phyloP scores from a whole-genome alignment of 1,140 invertebrate species.

The Epicauta chinensis region DNA sequence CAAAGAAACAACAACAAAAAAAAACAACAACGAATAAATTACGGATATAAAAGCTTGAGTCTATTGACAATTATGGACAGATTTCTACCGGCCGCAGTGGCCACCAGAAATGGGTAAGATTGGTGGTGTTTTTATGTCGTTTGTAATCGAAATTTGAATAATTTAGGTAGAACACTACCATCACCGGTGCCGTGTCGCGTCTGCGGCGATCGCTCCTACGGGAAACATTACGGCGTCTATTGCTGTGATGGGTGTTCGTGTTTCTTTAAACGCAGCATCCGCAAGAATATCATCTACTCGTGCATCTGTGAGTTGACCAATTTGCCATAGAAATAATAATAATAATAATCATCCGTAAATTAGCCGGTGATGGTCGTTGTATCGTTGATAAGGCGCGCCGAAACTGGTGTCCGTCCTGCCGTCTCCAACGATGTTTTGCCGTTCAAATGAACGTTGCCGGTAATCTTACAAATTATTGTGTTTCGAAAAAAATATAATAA shows the following conservation, averaged over 20 bases:
- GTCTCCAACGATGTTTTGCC: conserved; percentile 70
- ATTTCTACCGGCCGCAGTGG: background rate
- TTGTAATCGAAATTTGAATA: conserved; percentile 10
- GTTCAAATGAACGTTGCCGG: conserved; percentile 75
- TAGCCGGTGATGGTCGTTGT: conserved; percentile 69
- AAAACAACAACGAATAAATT: too few species aligned
- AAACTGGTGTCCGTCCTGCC: conserved; percentile 84
- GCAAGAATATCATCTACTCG: conserved; percentile 61
- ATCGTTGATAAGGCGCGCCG: conserved; percentile 72
- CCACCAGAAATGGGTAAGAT: conserved; percentile 6
- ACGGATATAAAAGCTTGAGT: too few species aligned
- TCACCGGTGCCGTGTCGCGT: conserved; percentile 65
- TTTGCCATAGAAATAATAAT: background rate
- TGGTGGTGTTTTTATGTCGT: background rate
- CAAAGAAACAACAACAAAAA: too few species aligned
- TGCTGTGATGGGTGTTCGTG: conserved; percentile 87
- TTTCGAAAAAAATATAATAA: background rate
- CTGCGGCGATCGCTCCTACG: conserved; percentile 80
- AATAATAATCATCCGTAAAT: background rate
- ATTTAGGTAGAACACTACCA: conserved; percentile 58
- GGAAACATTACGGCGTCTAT: conserved; percentile 81
- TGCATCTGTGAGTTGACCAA: conserved; percentile 63
- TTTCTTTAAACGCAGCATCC: conserved; percentile 78
- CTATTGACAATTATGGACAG: too few species aligned
- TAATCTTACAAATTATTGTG: too few species aligned